Conservation (phyloP, 2,888 invertebrate genomes). For the Limnephilus marmoratus region DNA sequence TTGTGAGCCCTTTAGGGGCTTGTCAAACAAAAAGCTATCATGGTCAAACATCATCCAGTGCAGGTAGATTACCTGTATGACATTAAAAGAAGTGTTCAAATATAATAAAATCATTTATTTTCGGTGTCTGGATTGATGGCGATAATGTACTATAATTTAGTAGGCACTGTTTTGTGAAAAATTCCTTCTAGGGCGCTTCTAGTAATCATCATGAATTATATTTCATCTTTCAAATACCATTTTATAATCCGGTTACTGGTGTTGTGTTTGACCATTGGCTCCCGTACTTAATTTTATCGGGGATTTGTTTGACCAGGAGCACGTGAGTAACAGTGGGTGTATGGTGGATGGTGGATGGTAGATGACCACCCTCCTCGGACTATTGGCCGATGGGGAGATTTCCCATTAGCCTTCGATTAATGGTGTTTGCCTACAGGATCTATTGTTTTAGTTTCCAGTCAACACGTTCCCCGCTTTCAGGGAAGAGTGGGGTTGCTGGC, state of each 20-base stretch:
- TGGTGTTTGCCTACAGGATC: conserved; percentile 43
- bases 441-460: conserved; percentile 45
- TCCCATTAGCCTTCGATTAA: conserved; percentile 47
- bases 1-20: too few species aligned
- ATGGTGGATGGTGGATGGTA: background rate
- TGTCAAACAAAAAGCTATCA: too few species aligned
- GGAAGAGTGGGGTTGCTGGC: background rate
- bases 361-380: background rate
- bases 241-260: background rate
- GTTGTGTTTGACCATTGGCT: too few species aligned
- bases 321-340: background rate
- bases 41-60: too few species aligned
- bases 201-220: background rate
- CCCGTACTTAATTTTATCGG: conserved; percentile 19
- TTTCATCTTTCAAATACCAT: background rate
- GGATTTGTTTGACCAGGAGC: conserved; percentile 26
- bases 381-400: conserved; percentile 25
- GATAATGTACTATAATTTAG: too few species aligned
- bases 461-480: conserved; percentile 13
- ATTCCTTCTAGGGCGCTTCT: background rate
- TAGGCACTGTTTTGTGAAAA: too few species aligned
- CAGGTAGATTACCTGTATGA: too few species aligned
- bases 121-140: too few species aligned
- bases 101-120: too few species aligned
- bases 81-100: too few species aligned